Evolutionary conservation across 2,888 invertebrate species (phyloP).

Genomic region (Barypeithes pellucidus): DNA sequence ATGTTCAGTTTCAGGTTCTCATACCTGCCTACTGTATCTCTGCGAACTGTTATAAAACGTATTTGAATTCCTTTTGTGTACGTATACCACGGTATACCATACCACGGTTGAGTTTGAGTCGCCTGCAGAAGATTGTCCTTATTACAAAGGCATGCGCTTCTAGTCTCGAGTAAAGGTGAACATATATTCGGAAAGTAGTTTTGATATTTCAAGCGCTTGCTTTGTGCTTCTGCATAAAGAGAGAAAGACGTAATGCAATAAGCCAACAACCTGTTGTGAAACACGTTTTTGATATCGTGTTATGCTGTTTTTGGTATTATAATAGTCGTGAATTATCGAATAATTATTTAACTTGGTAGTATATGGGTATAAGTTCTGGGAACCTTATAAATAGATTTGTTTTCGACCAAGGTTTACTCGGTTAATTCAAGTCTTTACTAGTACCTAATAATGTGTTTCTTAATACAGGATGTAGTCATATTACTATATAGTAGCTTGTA

Average conservation of each 20-base stretch:
- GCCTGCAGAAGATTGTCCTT: slow-evolving; percentile 53
- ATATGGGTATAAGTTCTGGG: background rate
- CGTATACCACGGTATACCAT: slow-evolving; percentile 41
- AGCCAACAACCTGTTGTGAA: slow-evolving; percentile 52
- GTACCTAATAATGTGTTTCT: background rate
- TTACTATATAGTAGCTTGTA: background rate
- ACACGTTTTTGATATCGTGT: slow-evolving; percentile 35
- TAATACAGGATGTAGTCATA: background rate
- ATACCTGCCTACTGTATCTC: slow-evolving; percentile 51
- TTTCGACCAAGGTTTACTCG: background rate
- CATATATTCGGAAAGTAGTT: slow-evolving; percentile 42
- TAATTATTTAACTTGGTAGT: slow-evolving; percentile 13
- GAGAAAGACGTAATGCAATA: slow-evolving; percentile 25
- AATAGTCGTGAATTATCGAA: slow-evolving; percentile 7
- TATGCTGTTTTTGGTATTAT: slow-evolving; percentile 44
- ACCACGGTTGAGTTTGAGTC: slow-evolving; percentile 23
- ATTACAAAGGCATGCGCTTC: slow-evolving; percentile 54
- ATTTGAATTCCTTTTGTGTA: slow-evolving; percentile 53
- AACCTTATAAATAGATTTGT: background rate
- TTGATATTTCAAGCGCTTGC: slow-evolving; percentile 31
- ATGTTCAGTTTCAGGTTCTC: slow-evolving; percentile 47
- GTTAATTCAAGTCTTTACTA: background rate
- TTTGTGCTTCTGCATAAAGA: slow-evolving; percentile 36
- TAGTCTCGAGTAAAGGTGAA: slow-evolving; percentile 37
- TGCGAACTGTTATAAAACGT: slow-evolving; percentile 53